phyloP scores from a whole-genome alignment of 2,113 vertebrate genomes.

The Craseonycteris thonglongyai region DNA sequence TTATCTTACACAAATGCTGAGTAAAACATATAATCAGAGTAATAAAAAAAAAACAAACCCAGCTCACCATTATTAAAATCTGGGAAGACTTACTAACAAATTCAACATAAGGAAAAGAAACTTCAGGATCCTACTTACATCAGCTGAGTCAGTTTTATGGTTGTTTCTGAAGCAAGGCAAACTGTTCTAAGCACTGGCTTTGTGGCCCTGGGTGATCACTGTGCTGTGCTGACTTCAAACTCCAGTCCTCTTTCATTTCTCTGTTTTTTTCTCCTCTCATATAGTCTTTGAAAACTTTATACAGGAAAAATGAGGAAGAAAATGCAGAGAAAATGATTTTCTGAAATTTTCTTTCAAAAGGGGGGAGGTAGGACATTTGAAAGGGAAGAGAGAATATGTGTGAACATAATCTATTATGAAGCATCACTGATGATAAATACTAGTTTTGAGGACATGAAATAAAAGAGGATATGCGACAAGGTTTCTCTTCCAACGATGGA shows the following conservation, averaged over 20 bases:
- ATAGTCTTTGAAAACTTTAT: neutral
- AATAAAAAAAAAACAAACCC: constrained; percentile 29
- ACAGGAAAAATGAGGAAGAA: neutral
- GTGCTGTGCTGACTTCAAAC: neutral
- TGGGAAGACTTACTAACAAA: constrained; percentile 23
- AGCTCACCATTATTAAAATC: constrained; percentile 20
- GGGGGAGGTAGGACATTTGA: neutral
- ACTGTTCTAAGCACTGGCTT: neutral
- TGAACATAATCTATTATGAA: neutral
- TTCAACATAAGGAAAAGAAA: neutral
- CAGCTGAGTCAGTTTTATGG: neutral
- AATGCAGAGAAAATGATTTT: constrained; percentile 10
- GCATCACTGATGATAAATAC: neutral
- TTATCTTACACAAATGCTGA: constrained; percentile 36
- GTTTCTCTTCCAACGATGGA: neutral
- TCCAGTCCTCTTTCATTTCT: neutral
- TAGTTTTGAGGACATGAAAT: constrained; percentile 23
- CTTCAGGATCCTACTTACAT: neutral
- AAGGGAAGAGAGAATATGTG: neutral
- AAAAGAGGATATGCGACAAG: neutral
- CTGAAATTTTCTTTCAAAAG: constrained; percentile 30
- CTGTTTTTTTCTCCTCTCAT: neutral
- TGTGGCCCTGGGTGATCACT: neutral
- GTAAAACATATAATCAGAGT: constrained; percentile 29
- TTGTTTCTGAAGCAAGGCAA: constrained; percentile 3